These are phyloP conservation scores for Apodemia duryi DNA, from an alignment of 2,888 invertebrate genomes.

Conservation along the genomic window DNA sequence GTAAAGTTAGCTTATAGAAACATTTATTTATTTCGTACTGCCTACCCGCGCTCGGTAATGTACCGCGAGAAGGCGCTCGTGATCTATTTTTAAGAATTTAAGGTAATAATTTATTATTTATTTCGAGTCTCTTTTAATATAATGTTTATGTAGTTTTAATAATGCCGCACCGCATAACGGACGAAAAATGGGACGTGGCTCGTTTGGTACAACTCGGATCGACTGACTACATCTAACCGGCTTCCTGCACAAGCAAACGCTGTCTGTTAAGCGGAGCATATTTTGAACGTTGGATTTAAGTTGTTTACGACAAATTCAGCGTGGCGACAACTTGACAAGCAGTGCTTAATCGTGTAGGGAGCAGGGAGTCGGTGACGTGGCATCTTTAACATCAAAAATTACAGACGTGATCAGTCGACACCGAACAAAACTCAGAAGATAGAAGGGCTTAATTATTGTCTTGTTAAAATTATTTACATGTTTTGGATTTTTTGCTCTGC, in stretches of 20 bases:
- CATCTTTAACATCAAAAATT: conserved; percentile 21
- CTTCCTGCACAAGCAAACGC: background rate
- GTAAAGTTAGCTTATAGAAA: conserved; percentile 77
- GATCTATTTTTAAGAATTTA: conserved; percentile 79
- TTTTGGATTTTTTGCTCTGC: conserved; percentile 20
- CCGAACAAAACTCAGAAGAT: conserved; percentile 46
- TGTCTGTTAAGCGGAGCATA: background rate
- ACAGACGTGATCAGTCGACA: conserved; percentile 48
- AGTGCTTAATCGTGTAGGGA: background rate
- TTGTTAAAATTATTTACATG: conserved; percentile 21
- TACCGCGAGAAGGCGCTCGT: conserved; percentile 79
- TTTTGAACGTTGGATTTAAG: background rate
- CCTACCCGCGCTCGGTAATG: conserved; percentile 76
- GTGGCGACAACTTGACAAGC: background rate
- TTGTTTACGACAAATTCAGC: background rate
- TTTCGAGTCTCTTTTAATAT: conserved; percentile 78
- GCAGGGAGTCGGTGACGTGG: conserved; percentile 3
- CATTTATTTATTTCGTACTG: conserved; percentile 77
- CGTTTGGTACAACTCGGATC: conserved; percentile 42
- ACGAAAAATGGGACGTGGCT: conserved; percentile 70
- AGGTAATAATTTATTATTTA: conserved; percentile 80
- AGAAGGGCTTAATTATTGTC: conserved; percentile 40
- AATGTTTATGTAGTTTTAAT: conserved; percentile 65
- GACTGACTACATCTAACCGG: conserved; percentile 45
- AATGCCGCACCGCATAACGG: conserved; percentile 72